A percentile compares a stretch with the other conserved stretches of the same genome.
Evolutionary conservation across 2,888 invertebrate genomes (phyloP).

Genomic region (Macrosoma leucophasiata): DNA sequence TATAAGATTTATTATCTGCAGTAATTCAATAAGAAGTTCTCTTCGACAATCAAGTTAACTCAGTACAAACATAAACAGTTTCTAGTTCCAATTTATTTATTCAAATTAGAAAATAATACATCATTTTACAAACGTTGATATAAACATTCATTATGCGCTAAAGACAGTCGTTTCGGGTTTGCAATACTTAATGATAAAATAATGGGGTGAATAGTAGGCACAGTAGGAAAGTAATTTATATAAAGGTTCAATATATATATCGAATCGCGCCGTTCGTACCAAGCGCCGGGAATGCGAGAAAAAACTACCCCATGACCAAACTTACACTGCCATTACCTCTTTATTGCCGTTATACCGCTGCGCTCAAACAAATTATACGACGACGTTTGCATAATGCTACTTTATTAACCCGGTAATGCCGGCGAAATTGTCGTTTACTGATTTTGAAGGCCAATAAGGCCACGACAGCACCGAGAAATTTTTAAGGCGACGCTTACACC

Average conservation of each 20-base stretch:
- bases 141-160: slow-evolving; percentile 40
- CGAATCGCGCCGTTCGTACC: slow-evolving; percentile 53
- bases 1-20: too few relatives aligned
- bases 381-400: slow-evolving; percentile 22
- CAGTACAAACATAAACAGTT: too few relatives aligned
- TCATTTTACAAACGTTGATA: neutral
- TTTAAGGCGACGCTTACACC: slow-evolving; percentile 28
- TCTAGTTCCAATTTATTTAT: too few relatives aligned
- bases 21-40: too few relatives aligned
- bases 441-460: slow-evolving; percentile 11
- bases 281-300: slow-evolving; percentile 56
- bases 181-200: slow-evolving; percentile 70
- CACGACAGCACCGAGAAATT: slow-evolving; percentile 27
- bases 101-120: neutral
- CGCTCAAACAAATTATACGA: slow-evolving; percentile 26
- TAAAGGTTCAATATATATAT: slow-evolving; percentile 59
- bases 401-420: slow-evolving; percentile 14
- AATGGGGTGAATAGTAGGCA: slow-evolving; percentile 67
- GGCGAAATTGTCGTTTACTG: slow-evolving; percentile 24
- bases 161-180: slow-evolving; percentile 50
- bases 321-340: slow-evolving; percentile 44
- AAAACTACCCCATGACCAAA: slow-evolving; percentile 64
- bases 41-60: too few relatives aligned
- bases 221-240: slow-evolving; percentile 73
- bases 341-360: slow-evolving; percentile 29